Conservation (phyloP, 2,888 invertebrate genomes). For the Leistus spinibarbis region DNA sequence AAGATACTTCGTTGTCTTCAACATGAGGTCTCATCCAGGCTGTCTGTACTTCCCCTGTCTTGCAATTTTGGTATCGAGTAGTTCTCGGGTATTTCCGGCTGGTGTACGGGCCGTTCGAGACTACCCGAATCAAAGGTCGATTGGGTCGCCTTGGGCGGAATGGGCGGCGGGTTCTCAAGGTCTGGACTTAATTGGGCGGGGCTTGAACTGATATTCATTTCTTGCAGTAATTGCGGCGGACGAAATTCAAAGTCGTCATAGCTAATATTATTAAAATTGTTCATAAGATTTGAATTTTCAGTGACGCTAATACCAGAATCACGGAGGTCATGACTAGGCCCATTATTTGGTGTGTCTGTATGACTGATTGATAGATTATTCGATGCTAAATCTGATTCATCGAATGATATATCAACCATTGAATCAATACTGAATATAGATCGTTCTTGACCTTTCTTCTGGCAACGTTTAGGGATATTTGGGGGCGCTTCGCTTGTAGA, state of each 20-base stretch:
- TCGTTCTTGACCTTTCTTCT: constrained; percentile 58
- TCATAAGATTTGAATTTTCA: constrained; percentile 51
- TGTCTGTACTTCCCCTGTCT: constrained; percentile 33
- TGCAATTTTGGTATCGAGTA: constrained; percentile 54
- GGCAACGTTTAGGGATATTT: constrained; percentile 56
- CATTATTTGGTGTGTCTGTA: constrained; percentile 44
- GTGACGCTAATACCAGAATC: constrained; percentile 62
- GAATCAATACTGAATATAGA: constrained; percentile 57
- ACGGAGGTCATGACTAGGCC: constrained; percentile 57
- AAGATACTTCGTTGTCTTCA: neutral
- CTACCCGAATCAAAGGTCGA: constrained; percentile 36
- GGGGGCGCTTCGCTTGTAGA: constrained; percentile 55
- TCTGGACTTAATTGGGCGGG: constrained; percentile 50
- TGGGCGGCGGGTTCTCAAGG: constrained; percentile 53
- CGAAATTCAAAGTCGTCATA: constrained; percentile 56
- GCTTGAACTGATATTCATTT: constrained; percentile 54
- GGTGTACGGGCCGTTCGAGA: neutral
- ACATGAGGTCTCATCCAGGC: constrained; percentile 30
- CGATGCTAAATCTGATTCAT: constrained; percentile 50
- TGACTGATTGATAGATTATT: constrained; percentile 45
- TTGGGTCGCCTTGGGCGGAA: constrained; percentile 52
- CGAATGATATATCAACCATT: constrained; percentile 40
- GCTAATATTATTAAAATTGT: constrained; percentile 56
- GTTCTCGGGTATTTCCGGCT: constrained; percentile 51
- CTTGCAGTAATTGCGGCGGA: constrained; percentile 48